A percentile compares a stretch with the other conserved stretches of the same genome.
Evolutionary conservation across 2,113 vertebrate genomes (phyloP).

Genomic region (Monopterus albus): DNA sequence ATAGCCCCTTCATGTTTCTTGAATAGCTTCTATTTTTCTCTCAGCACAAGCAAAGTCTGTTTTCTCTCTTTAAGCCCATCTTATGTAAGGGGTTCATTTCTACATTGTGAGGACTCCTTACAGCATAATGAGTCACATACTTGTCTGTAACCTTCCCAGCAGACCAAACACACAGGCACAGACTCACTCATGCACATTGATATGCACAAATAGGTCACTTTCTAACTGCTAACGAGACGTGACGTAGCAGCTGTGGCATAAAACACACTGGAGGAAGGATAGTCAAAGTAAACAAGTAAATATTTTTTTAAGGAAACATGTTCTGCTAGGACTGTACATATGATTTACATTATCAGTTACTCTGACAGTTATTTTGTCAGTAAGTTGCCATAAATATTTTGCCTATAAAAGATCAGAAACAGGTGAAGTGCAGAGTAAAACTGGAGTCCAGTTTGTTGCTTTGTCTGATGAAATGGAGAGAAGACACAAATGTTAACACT

Average conservation of each 20-base stretch:
- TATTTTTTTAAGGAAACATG: no score
- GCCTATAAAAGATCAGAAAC: no score
- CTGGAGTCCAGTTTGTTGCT: no score
- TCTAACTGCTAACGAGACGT: slow-evolving; percentile 4
- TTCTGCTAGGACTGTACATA: no score
- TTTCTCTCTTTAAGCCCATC: background rate
- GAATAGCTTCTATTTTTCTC: slow-evolving; percentile 21
- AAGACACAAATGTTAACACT: no score
- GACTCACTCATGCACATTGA: slow-evolving; percentile 1
- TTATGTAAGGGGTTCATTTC: slow-evolving; percentile 45
- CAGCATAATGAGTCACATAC: slow-evolving; percentile 61
- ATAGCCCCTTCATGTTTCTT: background rate
- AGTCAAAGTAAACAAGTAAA: no score
- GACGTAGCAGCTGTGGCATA: background rate
- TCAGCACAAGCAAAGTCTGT: background rate
- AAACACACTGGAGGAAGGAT: no score
- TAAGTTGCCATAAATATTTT: no score
- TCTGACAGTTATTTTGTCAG: no score
- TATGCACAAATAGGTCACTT: slow-evolving; percentile 7
- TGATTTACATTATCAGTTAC: no score
- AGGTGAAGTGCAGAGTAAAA: no score
- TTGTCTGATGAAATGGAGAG: no score
- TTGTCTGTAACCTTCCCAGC: slow-evolving; percentile 54
- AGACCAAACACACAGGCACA: slow-evolving; percentile 12
- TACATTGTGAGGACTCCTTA: slow-evolving; percentile 28